Evolutionary conservation across 2,113 vertebrate genomes (phyloP).

Genomic region (Mobula birostris): DNA sequence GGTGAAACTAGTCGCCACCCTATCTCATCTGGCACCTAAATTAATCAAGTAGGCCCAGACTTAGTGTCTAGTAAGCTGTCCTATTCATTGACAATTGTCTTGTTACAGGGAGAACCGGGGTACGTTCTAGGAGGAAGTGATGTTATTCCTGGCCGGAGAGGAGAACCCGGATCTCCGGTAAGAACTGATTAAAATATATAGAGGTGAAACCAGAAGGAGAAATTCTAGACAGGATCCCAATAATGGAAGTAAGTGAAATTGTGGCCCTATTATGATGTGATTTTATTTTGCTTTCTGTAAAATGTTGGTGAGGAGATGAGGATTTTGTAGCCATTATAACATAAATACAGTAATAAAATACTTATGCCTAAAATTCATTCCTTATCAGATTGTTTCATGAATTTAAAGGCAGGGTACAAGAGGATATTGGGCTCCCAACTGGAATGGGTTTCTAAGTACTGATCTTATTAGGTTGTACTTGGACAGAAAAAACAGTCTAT

Average conservation of each 20-base stretch:
- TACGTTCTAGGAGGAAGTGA: slow-evolving; percentile 69
- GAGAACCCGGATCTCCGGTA: slow-evolving; percentile 70
- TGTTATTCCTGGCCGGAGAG: slow-evolving; percentile 65
- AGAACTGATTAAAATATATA: slow-evolving; percentile 45
- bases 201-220: not conserved
- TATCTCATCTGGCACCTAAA: not conserved
- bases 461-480: too few relatives aligned
- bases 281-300: not conserved
- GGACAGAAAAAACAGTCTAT: too few relatives aligned
- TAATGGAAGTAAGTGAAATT: not conserved
- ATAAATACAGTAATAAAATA: not conserved
- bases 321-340: not conserved
- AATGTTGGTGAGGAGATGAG: not conserved
- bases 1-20: not conserved
- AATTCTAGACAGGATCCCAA: not conserved
- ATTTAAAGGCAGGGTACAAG: too few relatives aligned
- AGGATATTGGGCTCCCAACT: too few relatives aligned
- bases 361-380: not conserved
- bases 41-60: not conserved
- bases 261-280: not conserved
- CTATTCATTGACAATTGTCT: not conserved
- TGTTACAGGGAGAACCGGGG: slow-evolving; percentile 72
- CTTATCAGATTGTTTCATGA: too few relatives aligned
- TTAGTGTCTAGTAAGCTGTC: not conserved
- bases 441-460: too few relatives aligned